Evolutionary conservation across 37 sponge, comb jelly and placozoan genomes (phyloP).

Genomic region (Agelas oroides): DNA sequence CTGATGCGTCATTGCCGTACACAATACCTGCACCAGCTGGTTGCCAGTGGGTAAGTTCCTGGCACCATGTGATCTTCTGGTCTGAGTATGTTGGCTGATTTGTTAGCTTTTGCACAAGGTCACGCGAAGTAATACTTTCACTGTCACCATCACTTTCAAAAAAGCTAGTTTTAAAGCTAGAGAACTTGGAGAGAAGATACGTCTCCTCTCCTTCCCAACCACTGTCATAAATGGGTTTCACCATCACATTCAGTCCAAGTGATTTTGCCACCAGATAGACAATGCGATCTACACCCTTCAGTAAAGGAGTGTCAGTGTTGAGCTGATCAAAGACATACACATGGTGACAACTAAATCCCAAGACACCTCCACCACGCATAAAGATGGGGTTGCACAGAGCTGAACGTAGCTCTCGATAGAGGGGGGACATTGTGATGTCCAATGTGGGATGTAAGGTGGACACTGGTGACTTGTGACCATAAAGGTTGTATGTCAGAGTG

Average conservation of each 20-base stretch:
- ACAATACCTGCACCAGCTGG: too few relatives aligned
- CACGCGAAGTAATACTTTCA: too few relatives aligned
- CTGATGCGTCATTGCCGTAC: too few relatives aligned
- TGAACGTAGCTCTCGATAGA: neutral
- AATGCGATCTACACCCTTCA: constrained; percentile 14
- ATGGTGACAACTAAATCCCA: constrained; percentile 25
- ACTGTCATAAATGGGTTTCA: neutral
- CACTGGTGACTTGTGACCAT: neutral
- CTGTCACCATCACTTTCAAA: too few relatives aligned
- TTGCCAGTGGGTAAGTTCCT: too few relatives aligned
- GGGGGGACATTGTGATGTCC: neutral
- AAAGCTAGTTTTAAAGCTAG: too few relatives aligned
- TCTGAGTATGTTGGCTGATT: too few relatives aligned
- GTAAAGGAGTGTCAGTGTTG: neutral
- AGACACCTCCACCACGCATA: constrained; percentile 18
- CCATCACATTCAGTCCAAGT: constrained; percentile 20
- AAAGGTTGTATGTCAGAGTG: constrained; percentile 51
- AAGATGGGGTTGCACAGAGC: constrained; percentile 24
- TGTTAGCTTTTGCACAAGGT: too few relatives aligned
- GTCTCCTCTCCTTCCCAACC: too few relatives aligned
- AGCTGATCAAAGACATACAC: neutral
- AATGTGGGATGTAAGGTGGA: too few relatives aligned
- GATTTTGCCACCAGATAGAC: constrained; percentile 17
- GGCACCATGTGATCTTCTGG: too few relatives aligned
- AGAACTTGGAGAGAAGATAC: too few relatives aligned